These are phyloP conservation scores for Epirrita christyi DNA, from an alignment of 2,888 invertebrate genomes.

Conservation along the genomic window DNA sequence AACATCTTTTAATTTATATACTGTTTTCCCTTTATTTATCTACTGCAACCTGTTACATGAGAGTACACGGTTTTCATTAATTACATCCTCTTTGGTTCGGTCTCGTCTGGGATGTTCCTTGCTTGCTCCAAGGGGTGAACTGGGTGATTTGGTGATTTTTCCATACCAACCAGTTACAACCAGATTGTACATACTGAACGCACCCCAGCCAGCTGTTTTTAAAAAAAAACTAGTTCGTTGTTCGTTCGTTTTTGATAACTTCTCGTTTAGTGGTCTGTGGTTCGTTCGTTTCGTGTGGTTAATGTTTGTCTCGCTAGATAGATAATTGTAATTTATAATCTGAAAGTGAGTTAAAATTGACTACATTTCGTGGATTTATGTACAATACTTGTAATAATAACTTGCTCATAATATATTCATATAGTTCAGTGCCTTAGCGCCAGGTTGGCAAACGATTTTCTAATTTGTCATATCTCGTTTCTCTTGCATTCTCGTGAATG, in stretches of 20 bases:
- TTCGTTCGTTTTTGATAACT: slow-evolving; percentile 77
- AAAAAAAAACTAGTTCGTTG: no score
- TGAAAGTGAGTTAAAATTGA: slow-evolving; percentile 75
- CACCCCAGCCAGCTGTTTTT: slow-evolving; percentile 77
- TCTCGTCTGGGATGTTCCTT: no score
- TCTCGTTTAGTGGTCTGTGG: no score
- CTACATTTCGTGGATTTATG: slow-evolving; percentile 52
- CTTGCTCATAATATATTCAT: slow-evolving; percentile 39
- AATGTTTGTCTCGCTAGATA: slow-evolving; percentile 57
- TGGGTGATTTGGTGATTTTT: no score
- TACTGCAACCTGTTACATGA: no score
- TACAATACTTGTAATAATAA: slow-evolving; percentile 45
- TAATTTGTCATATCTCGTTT: slow-evolving; percentile 67
- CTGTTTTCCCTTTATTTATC: no score
- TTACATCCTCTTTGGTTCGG: no score
- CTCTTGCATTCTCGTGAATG: slow-evolving; percentile 69
- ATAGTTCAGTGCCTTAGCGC: slow-evolving; percentile 48
- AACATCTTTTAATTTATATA: no score
- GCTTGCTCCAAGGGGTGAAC: no score
- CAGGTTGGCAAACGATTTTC: slow-evolving; percentile 64
- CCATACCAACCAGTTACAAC: no score
- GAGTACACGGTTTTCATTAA: no score
- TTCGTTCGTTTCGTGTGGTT: slow-evolving; percentile 76
- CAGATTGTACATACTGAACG: neutral
- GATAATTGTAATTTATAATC: slow-evolving; percentile 73